Percentiles rank a stretch among this genome's conserved stretches.
Evolutionary conservation across 2,113 vertebrate genomes (phyloP).

Genomic region (Lycaon pictus): DNA sequence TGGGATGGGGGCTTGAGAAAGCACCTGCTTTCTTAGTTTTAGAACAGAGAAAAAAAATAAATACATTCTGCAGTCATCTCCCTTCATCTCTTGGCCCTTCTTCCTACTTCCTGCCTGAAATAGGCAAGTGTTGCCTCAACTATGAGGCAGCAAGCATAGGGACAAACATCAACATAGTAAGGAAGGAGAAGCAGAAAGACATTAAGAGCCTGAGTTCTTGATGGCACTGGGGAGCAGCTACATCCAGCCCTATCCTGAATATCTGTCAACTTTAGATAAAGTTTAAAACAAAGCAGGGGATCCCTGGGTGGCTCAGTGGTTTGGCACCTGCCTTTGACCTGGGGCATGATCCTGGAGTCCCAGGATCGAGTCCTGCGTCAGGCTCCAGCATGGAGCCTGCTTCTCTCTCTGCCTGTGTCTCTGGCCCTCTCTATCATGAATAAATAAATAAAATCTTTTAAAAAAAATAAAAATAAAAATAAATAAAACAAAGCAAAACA

Average conservation of each 20-base stretch:
- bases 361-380: no score
- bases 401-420: no score
- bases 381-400: no score
- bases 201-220: not conserved
- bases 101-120: not conserved
- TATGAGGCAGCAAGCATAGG: not conserved
- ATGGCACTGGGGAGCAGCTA: not conserved
- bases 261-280: not conserved
- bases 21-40: not conserved
- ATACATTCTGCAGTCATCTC: not conserved
- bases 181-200: not conserved
- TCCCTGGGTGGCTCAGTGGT: no score
- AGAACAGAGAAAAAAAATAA: not conserved
- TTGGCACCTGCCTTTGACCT: no score
- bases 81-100: not conserved
- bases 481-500: not conserved
- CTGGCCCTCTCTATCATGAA: no score
- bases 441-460: no score
- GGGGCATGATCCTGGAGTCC: no score
- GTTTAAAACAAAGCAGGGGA: not conserved
- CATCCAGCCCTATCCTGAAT: no score
- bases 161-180: not conserved
- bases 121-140: not conserved
- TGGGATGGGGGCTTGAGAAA: not conserved
- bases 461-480: no score